phyloP scores from a whole-genome alignment of 2,888 invertebrate species.

The Molanna angustata region DNA sequence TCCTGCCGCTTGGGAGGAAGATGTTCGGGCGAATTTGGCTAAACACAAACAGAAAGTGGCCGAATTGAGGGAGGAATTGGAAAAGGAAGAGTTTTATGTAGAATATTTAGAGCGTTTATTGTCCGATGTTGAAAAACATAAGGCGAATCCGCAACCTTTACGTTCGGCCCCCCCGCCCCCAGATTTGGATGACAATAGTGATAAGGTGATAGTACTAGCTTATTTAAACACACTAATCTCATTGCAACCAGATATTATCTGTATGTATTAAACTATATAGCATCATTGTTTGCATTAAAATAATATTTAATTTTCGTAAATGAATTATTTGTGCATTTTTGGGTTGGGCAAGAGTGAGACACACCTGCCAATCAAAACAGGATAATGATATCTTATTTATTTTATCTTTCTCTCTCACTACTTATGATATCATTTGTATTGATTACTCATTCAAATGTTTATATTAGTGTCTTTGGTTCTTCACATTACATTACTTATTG shows the following conservation, averaged over 20 bases:
- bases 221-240: constrained; percentile 35
- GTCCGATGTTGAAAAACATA: constrained; percentile 82
- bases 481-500: background rate
- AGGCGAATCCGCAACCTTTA: constrained; percentile 54
- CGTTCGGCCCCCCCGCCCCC: constrained; percentile 49
- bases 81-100: constrained; percentile 88
- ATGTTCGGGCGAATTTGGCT: constrained; percentile 84
- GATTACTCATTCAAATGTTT: background rate
- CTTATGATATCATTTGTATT: background rate
- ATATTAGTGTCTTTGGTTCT: too few species aligned
- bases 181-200: constrained; percentile 38
- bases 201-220: constrained; percentile 54
- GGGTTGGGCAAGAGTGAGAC: constrained; percentile 21
- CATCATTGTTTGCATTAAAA: too few species aligned
- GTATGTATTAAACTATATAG: background rate
- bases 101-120: constrained; percentile 83
- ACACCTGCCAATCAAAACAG: constrained; percentile 20
- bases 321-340: constrained; percentile 8
- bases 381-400: background rate
- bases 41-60: constrained; percentile 86
- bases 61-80: constrained; percentile 78
- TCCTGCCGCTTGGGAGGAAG: constrained; percentile 91
- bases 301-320: too few species aligned
- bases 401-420: background rate
- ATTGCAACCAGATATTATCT: background rate